These are phyloP conservation scores for Sebastes matsubarae DNA, from an alignment of 2,797 vertebrate species.

Conservation along the genomic window DNA sequence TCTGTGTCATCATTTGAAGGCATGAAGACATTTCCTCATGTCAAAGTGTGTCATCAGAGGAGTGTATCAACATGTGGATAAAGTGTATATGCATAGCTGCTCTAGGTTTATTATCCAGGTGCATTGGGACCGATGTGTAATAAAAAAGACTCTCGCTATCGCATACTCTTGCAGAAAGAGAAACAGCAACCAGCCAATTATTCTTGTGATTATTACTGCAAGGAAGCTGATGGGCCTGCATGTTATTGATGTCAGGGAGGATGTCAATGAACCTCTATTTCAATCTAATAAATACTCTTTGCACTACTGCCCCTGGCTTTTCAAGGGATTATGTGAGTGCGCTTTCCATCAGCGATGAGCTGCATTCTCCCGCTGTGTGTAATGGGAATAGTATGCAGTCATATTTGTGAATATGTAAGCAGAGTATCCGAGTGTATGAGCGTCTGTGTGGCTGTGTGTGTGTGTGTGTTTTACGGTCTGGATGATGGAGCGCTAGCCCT, in stretches of 20 bases:
- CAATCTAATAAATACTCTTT: constrained; percentile 69
- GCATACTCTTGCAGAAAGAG: constrained; percentile 38
- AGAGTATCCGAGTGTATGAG: constrained; percentile 25
- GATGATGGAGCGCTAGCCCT: constrained; percentile 74
- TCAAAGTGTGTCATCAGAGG: constrained; percentile 46
- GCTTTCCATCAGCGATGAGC: constrained; percentile 53
- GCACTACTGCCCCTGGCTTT: constrained; percentile 61
- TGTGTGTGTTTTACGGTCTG: constrained; percentile 38
- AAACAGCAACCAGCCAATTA: constrained; percentile 63
- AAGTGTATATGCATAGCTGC: constrained; percentile 43
- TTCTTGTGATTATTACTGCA: constrained; percentile 67
- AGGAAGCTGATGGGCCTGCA: constrained; percentile 48
- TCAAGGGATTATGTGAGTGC: constrained; percentile 48
- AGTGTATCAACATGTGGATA: constrained; percentile 46
- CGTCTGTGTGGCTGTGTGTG: constrained; percentile 19
- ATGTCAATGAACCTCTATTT: constrained; percentile 65
- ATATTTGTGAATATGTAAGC: constrained; percentile 44
- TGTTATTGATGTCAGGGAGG: constrained; percentile 70
- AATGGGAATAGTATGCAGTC: constrained; percentile 51
- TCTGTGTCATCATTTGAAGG: constrained; percentile 47
- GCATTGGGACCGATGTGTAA: constrained; percentile 55
- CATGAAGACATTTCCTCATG: constrained; percentile 55
- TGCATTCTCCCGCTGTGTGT: constrained; percentile 36
- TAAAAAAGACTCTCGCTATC: constrained; percentile 33
- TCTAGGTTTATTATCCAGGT: constrained; percentile 68